phyloP scores from a whole-genome alignment of 64 coral and sea anemone genomes.

The Montipora sp. region DNA sequence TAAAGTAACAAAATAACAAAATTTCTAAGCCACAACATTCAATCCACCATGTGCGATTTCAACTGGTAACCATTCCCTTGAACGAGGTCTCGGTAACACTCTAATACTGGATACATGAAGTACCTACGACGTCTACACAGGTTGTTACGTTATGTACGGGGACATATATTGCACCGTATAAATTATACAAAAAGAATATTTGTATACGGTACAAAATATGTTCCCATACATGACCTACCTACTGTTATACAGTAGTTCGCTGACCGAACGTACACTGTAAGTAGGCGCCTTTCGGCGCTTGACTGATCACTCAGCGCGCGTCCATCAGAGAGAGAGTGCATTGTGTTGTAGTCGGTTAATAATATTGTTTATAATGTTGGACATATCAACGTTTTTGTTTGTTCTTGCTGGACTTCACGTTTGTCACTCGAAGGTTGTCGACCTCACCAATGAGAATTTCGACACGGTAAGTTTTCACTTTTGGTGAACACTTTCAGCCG shows the following conservation, averaged over 20 bases:
- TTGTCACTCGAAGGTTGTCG: slow-evolving; percentile 64
- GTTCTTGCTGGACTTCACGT: slow-evolving; percentile 29
- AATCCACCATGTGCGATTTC: slow-evolving; percentile 74
- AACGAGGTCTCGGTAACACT: not conserved
- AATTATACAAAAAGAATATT: not conserved
- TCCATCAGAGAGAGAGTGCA: not conserved
- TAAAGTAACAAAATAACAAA: not conserved
- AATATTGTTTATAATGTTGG: slow-evolving; percentile 1
- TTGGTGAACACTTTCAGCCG: not conserved
- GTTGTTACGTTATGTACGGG: too few species aligned
- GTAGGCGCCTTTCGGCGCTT: too few species aligned
- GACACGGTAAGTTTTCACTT: slow-evolving; percentile 68
- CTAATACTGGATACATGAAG: not conserved
- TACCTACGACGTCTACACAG: too few species aligned
- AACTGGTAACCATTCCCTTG: slow-evolving; percentile 42
- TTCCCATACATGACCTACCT: too few species aligned
- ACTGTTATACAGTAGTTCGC: too few species aligned
- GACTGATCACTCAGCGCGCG: too few species aligned
- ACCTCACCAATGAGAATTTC: slow-evolving; percentile 82
- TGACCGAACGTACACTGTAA: too few species aligned
- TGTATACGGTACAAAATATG: too few species aligned
- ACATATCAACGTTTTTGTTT: slow-evolving; percentile 17
- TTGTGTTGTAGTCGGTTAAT: not conserved
- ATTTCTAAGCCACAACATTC: not conserved
- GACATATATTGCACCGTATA: too few species aligned